Percentiles rank a stretch among this genome's conserved stretches.
phyloP scores from a whole-genome alignment of 2,797 vertebrate species.

The Lateolabrax maculatus region DNA sequence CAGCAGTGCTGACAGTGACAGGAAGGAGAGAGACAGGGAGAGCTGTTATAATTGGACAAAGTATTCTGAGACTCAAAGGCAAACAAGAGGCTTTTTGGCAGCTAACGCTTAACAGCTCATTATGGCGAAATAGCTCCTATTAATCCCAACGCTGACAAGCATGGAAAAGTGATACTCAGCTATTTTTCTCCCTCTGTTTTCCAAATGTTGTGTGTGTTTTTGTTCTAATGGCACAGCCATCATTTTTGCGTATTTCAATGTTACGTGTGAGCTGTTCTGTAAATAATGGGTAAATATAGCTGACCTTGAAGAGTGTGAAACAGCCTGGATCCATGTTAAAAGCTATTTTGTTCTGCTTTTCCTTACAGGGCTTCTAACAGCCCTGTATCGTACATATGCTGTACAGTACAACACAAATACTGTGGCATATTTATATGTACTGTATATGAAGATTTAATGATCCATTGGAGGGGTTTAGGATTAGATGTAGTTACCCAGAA shows the following conservation, averaged over 20 bases:
- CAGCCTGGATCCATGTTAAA: constrained; percentile 34
- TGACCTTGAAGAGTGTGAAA: constrained; percentile 50
- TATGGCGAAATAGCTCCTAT: constrained; percentile 81
- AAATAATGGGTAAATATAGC: constrained; percentile 50
- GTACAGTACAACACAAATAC: constrained; percentile 14
- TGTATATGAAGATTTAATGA: constrained; percentile 22
- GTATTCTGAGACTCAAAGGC: constrained; percentile 70
- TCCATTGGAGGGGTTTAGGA: background rate
- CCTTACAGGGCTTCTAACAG: background rate
- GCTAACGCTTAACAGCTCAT: constrained; percentile 82
- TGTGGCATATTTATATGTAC: background rate
- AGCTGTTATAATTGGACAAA: constrained; percentile 79
- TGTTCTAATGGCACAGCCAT: constrained; percentile 30
- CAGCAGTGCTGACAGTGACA: constrained; percentile 44
- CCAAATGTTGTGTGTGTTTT: constrained; percentile 41
- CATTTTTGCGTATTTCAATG: constrained; percentile 38
- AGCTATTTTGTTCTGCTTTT: background rate
- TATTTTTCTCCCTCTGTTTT: constrained; percentile 50
- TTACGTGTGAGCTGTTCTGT: constrained; percentile 49
- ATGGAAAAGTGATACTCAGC: constrained; percentile 72
- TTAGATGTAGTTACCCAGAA: constrained; percentile 9
- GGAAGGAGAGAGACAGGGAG: constrained; percentile 39
- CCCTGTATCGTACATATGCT: background rate
- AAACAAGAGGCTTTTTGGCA: constrained; percentile 78
- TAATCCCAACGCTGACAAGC: constrained; percentile 81